Evolutionary conservation across 2,797 vertebrate species (phyloP), one percentile per base, ranked within the genome.

Genomic region (Apodemus agrarius): DNA sequence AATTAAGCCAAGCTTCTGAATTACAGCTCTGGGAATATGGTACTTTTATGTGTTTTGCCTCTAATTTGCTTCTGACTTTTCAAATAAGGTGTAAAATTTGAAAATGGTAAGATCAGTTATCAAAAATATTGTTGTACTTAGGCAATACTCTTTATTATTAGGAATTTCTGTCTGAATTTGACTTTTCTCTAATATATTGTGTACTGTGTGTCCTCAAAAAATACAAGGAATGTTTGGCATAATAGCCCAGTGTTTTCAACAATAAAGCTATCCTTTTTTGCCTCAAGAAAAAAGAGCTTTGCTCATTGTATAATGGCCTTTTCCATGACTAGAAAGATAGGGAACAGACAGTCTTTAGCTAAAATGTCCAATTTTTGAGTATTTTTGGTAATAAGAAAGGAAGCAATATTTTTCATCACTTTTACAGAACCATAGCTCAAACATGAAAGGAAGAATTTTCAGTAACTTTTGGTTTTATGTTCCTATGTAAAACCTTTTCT

Each of bases 191-290:
- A 94, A 89, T 91, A 97, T 97, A 89, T 91, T 97, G 97, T 96
- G 87, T 6, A 98, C 95, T 97, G 72, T 92, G 78, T 29, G 94
- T 97, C 90, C 82, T 95, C 74, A 95, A 87, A 87, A 97, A 4
- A 76, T 95, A 97, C 0, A 26, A 98, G 98, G 98, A 98, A 98
- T 98, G 98, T 43, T 65, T 95, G 16, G 26, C 96, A 99, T 98
- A 99, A 98, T 96, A 97, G 96, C 49, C 97, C 98, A 98, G 95
- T 99, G 98, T 99, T 98, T 46, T 61, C 95, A 43, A 26, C 96
- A 78, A 99, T 98, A 98, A 98, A 98, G 98, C 98, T 90, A 95
- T 34, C 11, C 93, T 40, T 98, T 98, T 98, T 97, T 95, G 83
- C 96, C 78, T 89, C 93, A 94, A 98, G 97, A 96, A 98, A 98